These are phyloP conservation scores for Heliconius congener DNA, from an alignment of 1,140 invertebrate species.

Conservation along the genomic window DNA sequence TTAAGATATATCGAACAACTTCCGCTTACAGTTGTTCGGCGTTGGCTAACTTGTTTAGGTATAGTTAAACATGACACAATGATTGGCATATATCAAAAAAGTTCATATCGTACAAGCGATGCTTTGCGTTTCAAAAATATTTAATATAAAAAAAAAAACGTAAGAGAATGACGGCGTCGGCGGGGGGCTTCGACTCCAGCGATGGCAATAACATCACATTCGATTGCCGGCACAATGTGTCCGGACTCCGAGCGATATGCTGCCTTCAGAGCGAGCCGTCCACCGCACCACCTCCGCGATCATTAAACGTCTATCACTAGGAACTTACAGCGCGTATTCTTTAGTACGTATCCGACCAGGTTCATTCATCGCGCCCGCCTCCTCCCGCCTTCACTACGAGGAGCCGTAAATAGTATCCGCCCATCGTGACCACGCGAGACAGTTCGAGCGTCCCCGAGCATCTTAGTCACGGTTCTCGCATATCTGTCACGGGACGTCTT, in stretches of 20 bases:
- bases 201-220: constrained; percentile 29
- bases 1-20: neutral
- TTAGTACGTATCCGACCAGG: constrained; percentile 67
- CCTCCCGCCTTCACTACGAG: constrained; percentile 60
- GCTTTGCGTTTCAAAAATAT: neutral
- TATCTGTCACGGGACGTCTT: constrained; percentile 66
- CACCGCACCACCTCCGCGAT: constrained; percentile 67
- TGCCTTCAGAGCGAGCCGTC: constrained; percentile 64
- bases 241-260: constrained; percentile 65
- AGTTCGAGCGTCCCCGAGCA: constrained; percentile 51
- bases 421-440: constrained; percentile 60
- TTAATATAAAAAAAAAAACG: constrained; percentile 35
- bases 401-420: constrained; percentile 73
- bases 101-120: constrained; percentile 3
- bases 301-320: constrained; percentile 67
- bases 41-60: neutral
- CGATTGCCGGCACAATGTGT: constrained; percentile 47
- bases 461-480: constrained; percentile 55
- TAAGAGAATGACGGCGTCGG: constrained; percentile 46
- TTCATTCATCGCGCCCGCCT: constrained; percentile 71
- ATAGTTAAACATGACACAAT: constrained; percentile 16
- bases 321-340: constrained; percentile 72
- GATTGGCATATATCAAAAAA: constrained; percentile 13
- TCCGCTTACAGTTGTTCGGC: constrained; percentile 10
- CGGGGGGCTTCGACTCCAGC: constrained; percentile 53